Evolutionary conservation across 2,113 vertebrate genomes (phyloP).

Genomic region (Psophia crepitans): DNA sequence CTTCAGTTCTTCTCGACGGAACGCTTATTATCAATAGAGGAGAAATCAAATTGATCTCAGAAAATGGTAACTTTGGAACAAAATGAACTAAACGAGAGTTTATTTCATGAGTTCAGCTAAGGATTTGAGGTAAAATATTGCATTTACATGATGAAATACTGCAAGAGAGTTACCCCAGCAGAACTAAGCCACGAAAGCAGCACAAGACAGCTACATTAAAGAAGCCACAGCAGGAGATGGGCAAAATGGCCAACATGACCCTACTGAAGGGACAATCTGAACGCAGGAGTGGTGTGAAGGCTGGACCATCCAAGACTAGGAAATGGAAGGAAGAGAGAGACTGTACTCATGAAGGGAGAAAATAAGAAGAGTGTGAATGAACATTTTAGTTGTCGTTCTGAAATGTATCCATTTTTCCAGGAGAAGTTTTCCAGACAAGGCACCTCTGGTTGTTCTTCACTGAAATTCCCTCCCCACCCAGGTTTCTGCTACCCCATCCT

Average conservation of each 20-base stretch:
- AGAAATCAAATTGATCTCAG: background rate
- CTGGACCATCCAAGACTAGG: background rate
- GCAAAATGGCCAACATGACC: background rate
- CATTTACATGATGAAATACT: background rate
- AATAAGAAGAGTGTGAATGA: background rate
- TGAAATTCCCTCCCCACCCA: background rate
- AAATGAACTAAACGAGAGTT: background rate
- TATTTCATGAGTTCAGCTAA: background rate
- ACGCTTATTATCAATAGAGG: background rate
- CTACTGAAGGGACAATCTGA: background rate
- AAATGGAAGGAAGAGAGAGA: background rate
- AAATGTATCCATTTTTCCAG: background rate
- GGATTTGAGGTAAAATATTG: background rate
- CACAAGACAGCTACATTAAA: background rate
- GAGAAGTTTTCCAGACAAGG: background rate
- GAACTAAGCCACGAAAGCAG: background rate
- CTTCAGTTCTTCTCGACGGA: background rate
- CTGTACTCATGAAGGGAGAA: background rate
- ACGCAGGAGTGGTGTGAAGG: background rate
- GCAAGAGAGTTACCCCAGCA: background rate
- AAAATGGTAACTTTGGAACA: background rate
- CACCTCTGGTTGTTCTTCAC: rapidly evolving
- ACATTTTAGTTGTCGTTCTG: background rate
- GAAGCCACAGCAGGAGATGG: background rate
- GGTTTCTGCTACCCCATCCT: background rate